Base-by-base conservation (phyloP, 2,113 vertebrate genomes). In the Ptilonorhynchus violaceus region DNA sequence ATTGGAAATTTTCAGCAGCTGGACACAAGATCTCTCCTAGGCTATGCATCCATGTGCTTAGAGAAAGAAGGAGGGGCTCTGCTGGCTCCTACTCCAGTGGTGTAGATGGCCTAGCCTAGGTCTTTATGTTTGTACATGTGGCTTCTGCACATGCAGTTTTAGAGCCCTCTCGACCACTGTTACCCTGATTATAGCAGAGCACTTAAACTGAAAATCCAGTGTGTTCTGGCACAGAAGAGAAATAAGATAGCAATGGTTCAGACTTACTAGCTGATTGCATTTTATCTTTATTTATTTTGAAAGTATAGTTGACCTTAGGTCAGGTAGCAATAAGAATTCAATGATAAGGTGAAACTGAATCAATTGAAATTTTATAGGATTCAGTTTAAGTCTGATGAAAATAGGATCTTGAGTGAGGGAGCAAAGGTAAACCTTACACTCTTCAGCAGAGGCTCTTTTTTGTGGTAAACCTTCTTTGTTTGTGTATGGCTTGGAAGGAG, bases 391-490 rank as follows among this genome's bases (percentile, higher is more conserved):
- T 15, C 42, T 44, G 60, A 46, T 85, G 59, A 91, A 95, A 79
- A 92, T 91, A 92, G 94, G 60, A 79, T 95, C 95, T 28, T 88
- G 76, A 85, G 68, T 24, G 85, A 97, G 92, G 92, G 47, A 33
- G 22, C 42, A 83, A 82, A 97, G 79, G 85, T 92, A 91, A 96
- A 91, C 52, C 25, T 93, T 93, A 60, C 83, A 76, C 47, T 88
- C 80, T 95, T 88, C 60, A 95, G 84, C 86, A 94, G 41, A 88
- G 66, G 44, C 79, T 88, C 67, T 96, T 96, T 89, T 92, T 95
- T 95, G 74, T 88, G 85, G 91, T 94, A 91, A 95, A 92, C 59
- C 23, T 66, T 81, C 85, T 96, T 94, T 95, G 75, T 94, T 96
- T 97, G 88, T 89, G 70, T 93, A 91, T 39, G 95, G 89, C 90